These are phyloP conservation scores for Cottoperca gobio DNA, from an alignment of 2,797 vertebrate genomes.

Conservation along the genomic window DNA sequence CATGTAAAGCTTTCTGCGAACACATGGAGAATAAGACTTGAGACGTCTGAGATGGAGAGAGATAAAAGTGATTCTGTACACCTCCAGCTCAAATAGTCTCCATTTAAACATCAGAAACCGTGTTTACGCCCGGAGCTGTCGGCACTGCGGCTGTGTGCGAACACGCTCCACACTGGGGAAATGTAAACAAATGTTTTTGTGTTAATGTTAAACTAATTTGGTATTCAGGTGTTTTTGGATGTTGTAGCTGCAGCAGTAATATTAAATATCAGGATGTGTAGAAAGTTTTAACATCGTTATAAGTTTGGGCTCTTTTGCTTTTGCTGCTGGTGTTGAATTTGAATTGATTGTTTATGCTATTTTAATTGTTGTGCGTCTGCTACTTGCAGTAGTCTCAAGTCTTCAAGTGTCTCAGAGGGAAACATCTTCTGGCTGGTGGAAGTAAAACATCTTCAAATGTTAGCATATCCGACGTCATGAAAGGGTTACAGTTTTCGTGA, in stretches of 20 bases:
- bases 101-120: conserved; percentile 26
- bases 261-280: neutral
- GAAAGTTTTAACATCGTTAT: too few species aligned
- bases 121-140: conserved; percentile 55
- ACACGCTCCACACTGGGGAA: neutral
- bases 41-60: too few species aligned
- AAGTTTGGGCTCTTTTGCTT: too few species aligned
- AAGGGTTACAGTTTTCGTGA: too few species aligned
- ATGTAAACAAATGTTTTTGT: neutral
- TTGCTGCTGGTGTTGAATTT: neutral
- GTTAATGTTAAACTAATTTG: neutral
- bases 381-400: too few species aligned
- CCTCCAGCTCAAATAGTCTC: conserved; percentile 21
- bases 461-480: neutral
- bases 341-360: neutral
- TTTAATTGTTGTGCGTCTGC: neutral
- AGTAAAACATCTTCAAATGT: neutral
- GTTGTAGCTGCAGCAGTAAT: neutral
- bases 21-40: neutral
- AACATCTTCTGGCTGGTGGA: neutral
- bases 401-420: too few species aligned
- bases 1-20: conserved; percentile 21
- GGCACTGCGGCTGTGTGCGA: neutral
- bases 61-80: conserved; percentile 14
- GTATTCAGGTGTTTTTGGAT: neutral